A percentile compares a stretch with the other conserved stretches of the same genome.
These are phyloP conservation scores for Chloropsis cyanopogon DNA, from an alignment of 2,113 vertebrate genomes.

Conservation along the genomic window DNA sequence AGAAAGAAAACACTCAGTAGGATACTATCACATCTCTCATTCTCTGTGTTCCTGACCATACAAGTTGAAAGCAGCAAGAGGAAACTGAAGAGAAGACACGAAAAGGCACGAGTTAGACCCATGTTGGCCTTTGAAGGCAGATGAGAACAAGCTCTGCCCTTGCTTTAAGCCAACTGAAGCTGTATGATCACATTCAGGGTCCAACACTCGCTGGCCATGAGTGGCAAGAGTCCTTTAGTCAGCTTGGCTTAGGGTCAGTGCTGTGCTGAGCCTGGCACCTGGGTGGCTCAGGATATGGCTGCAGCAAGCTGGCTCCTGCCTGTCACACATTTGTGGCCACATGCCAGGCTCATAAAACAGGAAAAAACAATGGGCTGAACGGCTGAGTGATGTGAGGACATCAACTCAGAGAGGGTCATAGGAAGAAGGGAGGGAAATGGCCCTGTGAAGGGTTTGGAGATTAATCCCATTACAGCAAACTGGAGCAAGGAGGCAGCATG, in stretches of 20 bases:
- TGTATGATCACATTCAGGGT: background rate
- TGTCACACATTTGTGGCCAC: background rate
- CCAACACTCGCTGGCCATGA: background rate
- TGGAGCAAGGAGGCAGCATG: background rate
- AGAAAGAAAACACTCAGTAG: background rate
- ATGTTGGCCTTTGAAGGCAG: background rate
- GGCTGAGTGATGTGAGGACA: background rate
- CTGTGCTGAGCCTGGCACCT: background rate
- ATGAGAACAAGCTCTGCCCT: background rate
- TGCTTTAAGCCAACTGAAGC: background rate
- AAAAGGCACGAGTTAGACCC: background rate
- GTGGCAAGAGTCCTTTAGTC: background rate
- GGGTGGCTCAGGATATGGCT: background rate
- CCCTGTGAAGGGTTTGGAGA: background rate
- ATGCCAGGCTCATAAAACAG: background rate
- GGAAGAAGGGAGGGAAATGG: background rate
- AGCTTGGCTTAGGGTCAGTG: background rate
- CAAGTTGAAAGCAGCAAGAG: background rate
- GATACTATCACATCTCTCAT: background rate
- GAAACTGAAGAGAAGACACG: background rate
- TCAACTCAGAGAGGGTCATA: background rate
- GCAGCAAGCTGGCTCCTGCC: background rate
- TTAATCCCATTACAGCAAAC: background rate
- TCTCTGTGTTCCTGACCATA: background rate
- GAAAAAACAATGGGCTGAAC: background rate